Percentiles rank a stretch among this genome's conserved stretches.
phyloP scores from a whole-genome alignment of 1,140 invertebrate genomes.

The Anoplophora glabripennis region DNA sequence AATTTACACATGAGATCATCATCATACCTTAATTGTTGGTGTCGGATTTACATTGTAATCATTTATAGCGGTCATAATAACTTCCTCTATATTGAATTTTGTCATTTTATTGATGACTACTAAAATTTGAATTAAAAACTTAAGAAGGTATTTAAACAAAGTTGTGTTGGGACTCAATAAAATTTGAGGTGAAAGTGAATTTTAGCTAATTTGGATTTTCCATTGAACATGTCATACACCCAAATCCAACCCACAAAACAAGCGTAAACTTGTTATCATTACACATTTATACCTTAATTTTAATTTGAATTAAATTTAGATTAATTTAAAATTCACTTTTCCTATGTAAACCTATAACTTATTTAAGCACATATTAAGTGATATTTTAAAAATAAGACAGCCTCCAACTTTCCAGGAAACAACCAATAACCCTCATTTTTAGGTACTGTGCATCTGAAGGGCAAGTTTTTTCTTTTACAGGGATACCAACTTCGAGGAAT shows the following conservation, averaged over 20 bases:
- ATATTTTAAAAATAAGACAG: not conserved
- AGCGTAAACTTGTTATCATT: slow-evolving; percentile 34
- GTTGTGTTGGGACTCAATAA: too few relatives aligned
- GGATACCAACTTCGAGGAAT: slow-evolving; percentile 31
- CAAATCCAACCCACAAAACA: slow-evolving; percentile 25
- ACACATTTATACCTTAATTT: slow-evolving; percentile 18
- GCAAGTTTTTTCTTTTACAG: slow-evolving; percentile 39
- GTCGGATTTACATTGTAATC: too few relatives aligned
- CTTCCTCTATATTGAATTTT: too few relatives aligned
- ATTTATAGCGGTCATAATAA: too few relatives aligned
- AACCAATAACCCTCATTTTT: too few relatives aligned
- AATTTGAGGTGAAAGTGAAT: slow-evolving; percentile 4
- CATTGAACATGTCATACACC: slow-evolving; percentile 31
- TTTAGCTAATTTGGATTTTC: slow-evolving; percentile 11
- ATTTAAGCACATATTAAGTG: slow-evolving; percentile 10
- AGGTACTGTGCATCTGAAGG: too few relatives aligned
- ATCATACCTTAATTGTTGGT: too few relatives aligned
- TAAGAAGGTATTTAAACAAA: too few relatives aligned
- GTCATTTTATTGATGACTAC: too few relatives aligned
- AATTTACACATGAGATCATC: too few relatives aligned
- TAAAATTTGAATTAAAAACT: too few relatives aligned
- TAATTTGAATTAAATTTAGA: too few relatives aligned
- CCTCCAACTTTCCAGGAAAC: not conserved
- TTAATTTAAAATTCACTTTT: not conserved
- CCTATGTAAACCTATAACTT: not conserved